Conservation (phyloP, 2,888 invertebrate genomes). For the Ichneumoninae sp. region DNA sequence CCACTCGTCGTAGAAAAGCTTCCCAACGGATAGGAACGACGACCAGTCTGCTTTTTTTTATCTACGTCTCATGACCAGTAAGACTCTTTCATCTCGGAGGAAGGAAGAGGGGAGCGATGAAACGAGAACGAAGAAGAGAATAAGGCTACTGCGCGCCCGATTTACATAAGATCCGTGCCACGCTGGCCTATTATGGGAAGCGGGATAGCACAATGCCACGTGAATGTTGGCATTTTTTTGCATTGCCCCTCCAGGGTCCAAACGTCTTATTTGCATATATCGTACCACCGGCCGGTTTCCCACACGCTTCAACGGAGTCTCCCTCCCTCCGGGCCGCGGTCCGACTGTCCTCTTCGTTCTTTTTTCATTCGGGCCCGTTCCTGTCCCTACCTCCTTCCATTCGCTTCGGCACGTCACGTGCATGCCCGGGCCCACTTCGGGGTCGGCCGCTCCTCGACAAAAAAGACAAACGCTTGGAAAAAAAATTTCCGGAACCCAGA, state of each 20-base stretch:
- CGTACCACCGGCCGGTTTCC: slow-evolving; percentile 71
- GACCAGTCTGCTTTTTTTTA: slow-evolving; percentile 18
- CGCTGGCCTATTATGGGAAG: slow-evolving; percentile 73
- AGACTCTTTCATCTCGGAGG: slow-evolving; percentile 70
- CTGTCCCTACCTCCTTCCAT: slow-evolving; percentile 42
- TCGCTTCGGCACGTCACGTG: slow-evolving; percentile 53
- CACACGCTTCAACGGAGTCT: slow-evolving; percentile 75
- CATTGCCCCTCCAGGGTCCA: slow-evolving; percentile 62
- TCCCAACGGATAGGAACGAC: neutral
- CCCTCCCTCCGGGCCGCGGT: slow-evolving; percentile 29
- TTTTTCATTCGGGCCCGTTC: slow-evolving; percentile 41
- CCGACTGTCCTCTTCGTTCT: slow-evolving; percentile 47
- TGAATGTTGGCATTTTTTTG: slow-evolving; percentile 71
- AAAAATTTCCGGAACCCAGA: slow-evolving; percentile 59
- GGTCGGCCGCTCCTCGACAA: slow-evolving; percentile 63
- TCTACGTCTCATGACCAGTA: slow-evolving; percentile 34
- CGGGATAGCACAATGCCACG: slow-evolving; percentile 73
- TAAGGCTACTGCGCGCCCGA: slow-evolving; percentile 61
- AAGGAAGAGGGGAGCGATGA: slow-evolving; percentile 31
- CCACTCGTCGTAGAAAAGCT: neutral
- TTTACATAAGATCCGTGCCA: slow-evolving; percentile 78
- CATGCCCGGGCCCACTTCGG: slow-evolving; percentile 70
- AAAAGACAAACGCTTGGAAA: slow-evolving; percentile 65
- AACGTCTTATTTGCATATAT: slow-evolving; percentile 77
- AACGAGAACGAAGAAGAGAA: slow-evolving; percentile 55